These are phyloP conservation scores for Rallus crepitans DNA, from an alignment of 2,797 vertebrate species.

Conservation along the genomic window DNA sequence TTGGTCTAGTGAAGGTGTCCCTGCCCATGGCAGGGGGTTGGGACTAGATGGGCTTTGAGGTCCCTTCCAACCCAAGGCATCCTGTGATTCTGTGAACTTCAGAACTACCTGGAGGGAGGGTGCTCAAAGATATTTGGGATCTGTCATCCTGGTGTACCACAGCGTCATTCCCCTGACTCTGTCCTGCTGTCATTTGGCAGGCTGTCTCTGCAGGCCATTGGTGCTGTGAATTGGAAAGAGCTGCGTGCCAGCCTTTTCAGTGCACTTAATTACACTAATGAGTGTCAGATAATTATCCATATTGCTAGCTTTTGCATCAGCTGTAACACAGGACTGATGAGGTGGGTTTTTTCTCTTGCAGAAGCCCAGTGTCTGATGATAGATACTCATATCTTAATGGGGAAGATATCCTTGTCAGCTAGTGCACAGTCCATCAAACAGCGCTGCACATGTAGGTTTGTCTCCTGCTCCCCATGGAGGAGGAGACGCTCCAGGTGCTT, in stretches of 20 bases:
- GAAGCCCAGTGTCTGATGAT: not conserved
- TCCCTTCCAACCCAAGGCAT: too few species aligned
- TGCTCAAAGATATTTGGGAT: not conserved
- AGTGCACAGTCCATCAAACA: not conserved
- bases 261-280: not conserved
- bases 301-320: not conserved
- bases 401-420: not conserved
- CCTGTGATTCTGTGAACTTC: too few species aligned
- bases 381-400: not conserved
- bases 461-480: accelerated
- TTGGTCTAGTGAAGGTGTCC: too few species aligned
- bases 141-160: accelerated
- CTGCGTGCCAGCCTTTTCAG: not conserved
- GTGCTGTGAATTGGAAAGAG: not conserved
- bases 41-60: too few species aligned
- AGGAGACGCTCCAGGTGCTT: not conserved
- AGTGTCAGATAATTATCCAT: not conserved
- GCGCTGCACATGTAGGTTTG: not conserved
- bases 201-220: too few species aligned
- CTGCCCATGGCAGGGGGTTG: too few species aligned
- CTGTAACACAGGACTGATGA: not conserved
- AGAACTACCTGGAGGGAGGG: not conserved
- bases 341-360: not conserved
- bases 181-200: not conserved
- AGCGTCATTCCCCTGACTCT: not conserved